These are phyloP conservation scores for Phytoseiulus persimilis DNA, from an alignment of 2,888 invertebrate genomes.

Conservation along the genomic window DNA sequence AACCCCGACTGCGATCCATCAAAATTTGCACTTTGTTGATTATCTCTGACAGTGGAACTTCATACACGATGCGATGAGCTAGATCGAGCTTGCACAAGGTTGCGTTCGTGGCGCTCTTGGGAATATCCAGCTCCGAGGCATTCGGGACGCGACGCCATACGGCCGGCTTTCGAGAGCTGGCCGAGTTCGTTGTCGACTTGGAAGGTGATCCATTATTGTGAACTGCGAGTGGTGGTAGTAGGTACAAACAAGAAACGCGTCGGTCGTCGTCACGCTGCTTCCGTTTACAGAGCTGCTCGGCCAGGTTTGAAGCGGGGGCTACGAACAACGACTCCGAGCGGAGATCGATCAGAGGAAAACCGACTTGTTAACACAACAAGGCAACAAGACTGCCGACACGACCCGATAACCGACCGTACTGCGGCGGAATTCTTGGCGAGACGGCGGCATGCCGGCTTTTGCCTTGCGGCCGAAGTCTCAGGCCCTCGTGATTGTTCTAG, in stretches of 20 bases:
- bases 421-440: neutral
- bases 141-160: neutral
- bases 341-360: neutral
- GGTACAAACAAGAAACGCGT: neutral
- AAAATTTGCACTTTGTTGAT: slow-evolving; percentile 5
- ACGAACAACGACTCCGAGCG: neutral
- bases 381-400: neutral
- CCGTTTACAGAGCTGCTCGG: neutral
- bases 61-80: neutral
- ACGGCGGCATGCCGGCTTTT: neutral
- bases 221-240: neutral
- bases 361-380: neutral
- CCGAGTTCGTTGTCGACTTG: neutral
- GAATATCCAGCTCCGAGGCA: neutral
- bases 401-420: neutral
- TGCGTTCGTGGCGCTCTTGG: neutral
- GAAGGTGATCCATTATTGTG: neutral
- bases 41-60: neutral
- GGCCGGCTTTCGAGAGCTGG: neutral
- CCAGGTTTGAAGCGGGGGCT: neutral
- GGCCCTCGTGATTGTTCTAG: neutral
- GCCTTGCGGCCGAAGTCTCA: neutral
- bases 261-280: neutral
- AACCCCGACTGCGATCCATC: neutral
- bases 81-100: neutral